phyloP scores from a whole-genome alignment of 92 coral and sea anemone genomes.

The Zoanthus sansibaricus region DNA sequence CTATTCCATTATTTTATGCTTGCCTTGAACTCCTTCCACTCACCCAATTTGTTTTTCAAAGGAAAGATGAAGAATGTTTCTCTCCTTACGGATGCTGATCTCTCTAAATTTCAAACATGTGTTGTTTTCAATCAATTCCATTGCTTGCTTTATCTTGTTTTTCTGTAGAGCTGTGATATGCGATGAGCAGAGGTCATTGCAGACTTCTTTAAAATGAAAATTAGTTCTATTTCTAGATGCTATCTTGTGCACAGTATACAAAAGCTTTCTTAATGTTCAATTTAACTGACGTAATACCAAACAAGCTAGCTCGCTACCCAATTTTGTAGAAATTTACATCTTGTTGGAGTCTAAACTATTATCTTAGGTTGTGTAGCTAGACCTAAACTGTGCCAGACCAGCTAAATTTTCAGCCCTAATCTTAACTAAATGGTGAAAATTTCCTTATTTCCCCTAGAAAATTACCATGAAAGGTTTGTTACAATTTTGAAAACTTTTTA shows the following conservation, averaged over 20 bases:
- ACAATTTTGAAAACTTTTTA: no score
- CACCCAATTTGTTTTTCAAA: constrained; percentile 58
- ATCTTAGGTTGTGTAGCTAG: no score
- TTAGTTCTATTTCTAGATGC: not conserved
- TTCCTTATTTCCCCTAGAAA: no score
- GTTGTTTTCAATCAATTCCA: constrained; percentile 49
- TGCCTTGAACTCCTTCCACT: not conserved
- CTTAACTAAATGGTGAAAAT: no score
- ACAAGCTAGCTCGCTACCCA: not conserved
- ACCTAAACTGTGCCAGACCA: no score
- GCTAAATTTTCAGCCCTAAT: no score
- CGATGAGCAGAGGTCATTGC: not conserved
- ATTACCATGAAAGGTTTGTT: no score
- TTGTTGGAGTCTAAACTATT: no score
- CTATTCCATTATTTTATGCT: not conserved
- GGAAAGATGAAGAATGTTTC: constrained; percentile 52
- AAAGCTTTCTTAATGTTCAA: not conserved
- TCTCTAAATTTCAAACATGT: constrained; percentile 62
- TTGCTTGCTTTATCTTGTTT: constrained; percentile 46
- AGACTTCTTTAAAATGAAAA: no score
- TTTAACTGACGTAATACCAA: not conserved
- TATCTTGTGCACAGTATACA: not conserved
- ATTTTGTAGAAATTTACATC: not conserved
- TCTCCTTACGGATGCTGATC: constrained; percentile 1
- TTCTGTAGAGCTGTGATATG: not conserved